Percentiles rank a stretch among this genome's conserved stretches.
Evolutionary conservation across 2,113 vertebrate species (phyloP).

Genomic region (Maccullochella peelii): DNA sequence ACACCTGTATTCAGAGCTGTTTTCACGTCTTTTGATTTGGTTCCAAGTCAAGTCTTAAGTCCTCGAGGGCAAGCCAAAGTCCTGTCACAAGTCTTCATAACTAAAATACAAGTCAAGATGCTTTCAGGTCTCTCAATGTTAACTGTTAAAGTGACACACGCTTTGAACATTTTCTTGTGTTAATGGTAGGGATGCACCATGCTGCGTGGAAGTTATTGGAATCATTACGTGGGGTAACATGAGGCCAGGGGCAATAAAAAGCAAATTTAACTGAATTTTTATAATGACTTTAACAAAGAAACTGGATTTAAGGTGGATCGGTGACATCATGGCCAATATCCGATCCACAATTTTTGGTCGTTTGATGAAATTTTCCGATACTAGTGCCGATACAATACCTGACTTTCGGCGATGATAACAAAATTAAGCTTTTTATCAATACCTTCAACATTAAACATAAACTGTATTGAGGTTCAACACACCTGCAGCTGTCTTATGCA

Average conservation of each 20-base stretch:
- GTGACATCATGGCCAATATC: not conserved
- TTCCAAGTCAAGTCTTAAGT: constrained; percentile 17
- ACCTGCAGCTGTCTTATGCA: not conserved
- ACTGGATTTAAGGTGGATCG: not conserved
- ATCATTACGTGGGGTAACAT: not conserved
- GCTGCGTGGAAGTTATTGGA: not conserved
- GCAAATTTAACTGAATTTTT: not conserved
- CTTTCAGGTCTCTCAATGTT: not conserved
- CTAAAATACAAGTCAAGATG: constrained; percentile 26
- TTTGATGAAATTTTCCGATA: too few species aligned
- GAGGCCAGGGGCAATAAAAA: not conserved
- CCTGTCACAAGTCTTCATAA: constrained; percentile 7
- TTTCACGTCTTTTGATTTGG: not conserved
- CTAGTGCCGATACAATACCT: too few species aligned
- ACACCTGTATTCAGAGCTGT: not conserved
- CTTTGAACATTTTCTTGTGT: not conserved
- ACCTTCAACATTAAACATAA: too few species aligned
- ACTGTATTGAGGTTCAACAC: not conserved
- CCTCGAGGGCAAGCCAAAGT: constrained; percentile 2
- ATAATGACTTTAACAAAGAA: not conserved
- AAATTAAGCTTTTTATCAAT: too few species aligned
- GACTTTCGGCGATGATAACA: too few species aligned
- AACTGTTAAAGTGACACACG: constrained; percentile 15
- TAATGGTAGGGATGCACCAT: not conserved
- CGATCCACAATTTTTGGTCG: not conserved